Conservation (phyloP, 2,888 invertebrate genomes). For the Pemphredon lugubris region DNA sequence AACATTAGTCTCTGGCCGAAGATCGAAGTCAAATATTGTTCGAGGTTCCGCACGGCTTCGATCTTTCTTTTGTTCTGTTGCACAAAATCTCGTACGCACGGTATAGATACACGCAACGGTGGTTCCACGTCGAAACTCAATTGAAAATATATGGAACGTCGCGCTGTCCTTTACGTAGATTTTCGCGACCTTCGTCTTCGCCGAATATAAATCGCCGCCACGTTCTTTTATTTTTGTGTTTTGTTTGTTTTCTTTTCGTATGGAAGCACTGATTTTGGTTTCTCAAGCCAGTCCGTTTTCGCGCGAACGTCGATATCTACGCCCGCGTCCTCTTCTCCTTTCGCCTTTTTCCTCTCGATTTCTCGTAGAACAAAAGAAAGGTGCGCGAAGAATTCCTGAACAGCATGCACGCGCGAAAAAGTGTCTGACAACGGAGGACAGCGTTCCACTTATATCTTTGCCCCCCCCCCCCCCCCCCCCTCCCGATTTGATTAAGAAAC, state of each 20-base stretch:
- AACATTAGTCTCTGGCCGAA: slow-evolving; percentile 45
- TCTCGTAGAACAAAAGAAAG: no score
- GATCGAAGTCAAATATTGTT: slow-evolving; percentile 33
- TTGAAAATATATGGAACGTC: slow-evolving; percentile 24
- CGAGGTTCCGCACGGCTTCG: slow-evolving; percentile 10
- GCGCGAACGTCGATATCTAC: neutral
- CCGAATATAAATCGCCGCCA: slow-evolving; percentile 32
- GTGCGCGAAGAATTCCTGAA: slow-evolving; percentile 14
- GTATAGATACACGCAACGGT: slow-evolving; percentile 1
- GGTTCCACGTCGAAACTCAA: slow-evolving; percentile 19
- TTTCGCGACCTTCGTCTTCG: slow-evolving; percentile 15
- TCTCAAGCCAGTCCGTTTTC: slow-evolving; percentile 22
- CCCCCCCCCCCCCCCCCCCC: neutral
- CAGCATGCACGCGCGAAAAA: slow-evolving; percentile 47
- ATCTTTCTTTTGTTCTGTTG: neutral
- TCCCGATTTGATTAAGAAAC: slow-evolving; percentile 17
- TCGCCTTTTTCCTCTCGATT: no score
- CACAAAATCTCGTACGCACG: slow-evolving; percentile 23
- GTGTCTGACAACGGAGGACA: neutral
- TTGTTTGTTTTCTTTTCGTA: slow-evolving; percentile 25
- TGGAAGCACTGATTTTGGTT: slow-evolving; percentile 66
- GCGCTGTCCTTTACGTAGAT: neutral
- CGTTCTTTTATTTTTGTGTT: slow-evolving; percentile 35
- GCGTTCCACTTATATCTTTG: neutral
- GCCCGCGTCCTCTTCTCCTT: neutral